Percentiles rank a stretch among this genome's conserved stretches.
Conservation (phyloP, 2,113 vertebrate species). For the Pygoscelis antarcticus region DNA sequence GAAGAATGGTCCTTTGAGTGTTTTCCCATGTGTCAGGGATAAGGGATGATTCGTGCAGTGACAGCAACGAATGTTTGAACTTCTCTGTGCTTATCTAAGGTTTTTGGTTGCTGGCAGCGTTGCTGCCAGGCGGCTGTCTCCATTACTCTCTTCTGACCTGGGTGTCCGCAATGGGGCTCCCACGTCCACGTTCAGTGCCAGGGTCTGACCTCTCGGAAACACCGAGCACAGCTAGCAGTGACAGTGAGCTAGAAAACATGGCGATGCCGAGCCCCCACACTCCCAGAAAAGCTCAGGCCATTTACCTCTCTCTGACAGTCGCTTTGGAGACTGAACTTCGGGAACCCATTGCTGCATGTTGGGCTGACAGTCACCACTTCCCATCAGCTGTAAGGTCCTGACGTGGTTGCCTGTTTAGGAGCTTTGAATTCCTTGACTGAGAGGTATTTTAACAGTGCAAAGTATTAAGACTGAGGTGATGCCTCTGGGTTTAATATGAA, state of each 20-base stretch:
- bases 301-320: not conserved
- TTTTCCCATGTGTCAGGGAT: not conserved
- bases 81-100: not conserved
- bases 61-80: not conserved
- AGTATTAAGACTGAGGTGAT: not conserved
- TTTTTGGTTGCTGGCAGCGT: not conserved
- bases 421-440: not conserved
- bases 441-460: not conserved
- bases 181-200: not conserved
- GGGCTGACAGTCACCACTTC: not conserved
- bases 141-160: not conserved
- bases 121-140: fast-evolving
- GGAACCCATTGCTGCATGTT: fast-evolving
- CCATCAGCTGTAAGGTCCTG: not conserved
- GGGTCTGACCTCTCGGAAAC: not conserved
- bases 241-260: not conserved
- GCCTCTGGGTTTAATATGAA: slow-evolving; percentile 8
- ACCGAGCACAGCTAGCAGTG: not conserved
- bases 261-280: fast-evolving
- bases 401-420: not conserved
- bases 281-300: not conserved
- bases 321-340: not conserved
- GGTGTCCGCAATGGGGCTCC: not conserved
- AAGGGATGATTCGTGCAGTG: not conserved
- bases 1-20: not conserved